A percentile compares a stretch with the other conserved stretches of the same genome.
Conservation (phyloP, 2,113 vertebrate species). For the Nansenia antarctica region DNA sequence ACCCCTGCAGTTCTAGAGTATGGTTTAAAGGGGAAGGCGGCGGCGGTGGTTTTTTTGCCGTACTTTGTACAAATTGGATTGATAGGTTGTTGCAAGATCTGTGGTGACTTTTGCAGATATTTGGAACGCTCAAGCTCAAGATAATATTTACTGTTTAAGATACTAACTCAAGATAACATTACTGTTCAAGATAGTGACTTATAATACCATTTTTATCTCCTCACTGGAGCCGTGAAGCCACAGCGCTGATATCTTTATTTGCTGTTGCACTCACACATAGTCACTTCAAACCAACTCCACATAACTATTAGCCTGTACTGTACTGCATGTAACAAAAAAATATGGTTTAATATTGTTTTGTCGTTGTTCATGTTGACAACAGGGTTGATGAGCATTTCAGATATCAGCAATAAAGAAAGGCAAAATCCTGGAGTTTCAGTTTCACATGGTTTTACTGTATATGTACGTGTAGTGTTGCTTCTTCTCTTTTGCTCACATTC, state of each 20-base stretch:
- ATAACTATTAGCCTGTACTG: not conserved
- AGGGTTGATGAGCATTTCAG: conserved; percentile 18
- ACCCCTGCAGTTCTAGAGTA: not conserved
- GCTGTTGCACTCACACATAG: conserved; percentile 17
- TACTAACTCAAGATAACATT: too few relatives aligned
- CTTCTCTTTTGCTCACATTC: conserved; percentile 32
- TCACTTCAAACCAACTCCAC: conserved; percentile 17
- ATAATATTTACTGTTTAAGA: not conserved
- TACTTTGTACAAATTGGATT: conserved; percentile 49
- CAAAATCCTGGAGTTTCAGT: not conserved
- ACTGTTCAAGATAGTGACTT: too few relatives aligned
- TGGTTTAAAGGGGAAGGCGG: not conserved
- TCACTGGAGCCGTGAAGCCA: conserved; percentile 6
- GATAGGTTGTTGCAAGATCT: conserved; percentile 37
- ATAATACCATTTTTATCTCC: too few relatives aligned
- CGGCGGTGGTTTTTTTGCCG: too few relatives aligned
- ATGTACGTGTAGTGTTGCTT: conserved; percentile 44
- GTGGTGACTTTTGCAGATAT: conserved; percentile 33
- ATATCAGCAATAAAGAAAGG: conserved; percentile 29
- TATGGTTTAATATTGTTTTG: conserved; percentile 7
- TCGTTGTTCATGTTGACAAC: not conserved
- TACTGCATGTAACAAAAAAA: not conserved
- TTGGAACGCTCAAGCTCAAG: conserved; percentile 13
- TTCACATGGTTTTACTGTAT: not conserved
- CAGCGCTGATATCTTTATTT: conserved; percentile 23